Percentiles rank a stretch among this genome's conserved stretches.
Conservation (phyloP, 2,797 vertebrate genomes). For the Odontamblyopus lacepedii region DNA sequence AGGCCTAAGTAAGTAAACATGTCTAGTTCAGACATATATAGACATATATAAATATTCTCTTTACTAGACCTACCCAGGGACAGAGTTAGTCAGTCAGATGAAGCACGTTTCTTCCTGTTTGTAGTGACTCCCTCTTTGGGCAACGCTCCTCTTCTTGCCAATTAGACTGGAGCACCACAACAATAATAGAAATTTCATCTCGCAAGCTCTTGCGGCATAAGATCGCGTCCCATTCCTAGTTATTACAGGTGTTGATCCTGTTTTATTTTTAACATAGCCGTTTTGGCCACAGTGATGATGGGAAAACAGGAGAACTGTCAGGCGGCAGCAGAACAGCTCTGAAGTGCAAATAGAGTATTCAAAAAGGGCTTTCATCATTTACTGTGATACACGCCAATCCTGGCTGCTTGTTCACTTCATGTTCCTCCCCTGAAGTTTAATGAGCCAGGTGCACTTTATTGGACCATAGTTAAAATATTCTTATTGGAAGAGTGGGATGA, state of each 20-base stretch:
- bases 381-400: conserved; percentile 13
- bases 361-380: conserved; percentile 37
- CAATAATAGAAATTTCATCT: too few relatives aligned
- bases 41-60: too few relatives aligned
- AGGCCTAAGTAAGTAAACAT: too few relatives aligned
- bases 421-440: conserved; percentile 23
- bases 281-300: conserved; percentile 3
- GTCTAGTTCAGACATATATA: too few relatives aligned
- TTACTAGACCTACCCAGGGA: conserved; percentile 1
- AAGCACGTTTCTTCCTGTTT: conserved; percentile 8
- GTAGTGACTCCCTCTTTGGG: background rate
- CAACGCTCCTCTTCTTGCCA: too few relatives aligned
- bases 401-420: background rate
- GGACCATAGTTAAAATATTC: background rate
- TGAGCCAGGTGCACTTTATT: conserved; percentile 27
- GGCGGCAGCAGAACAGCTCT: conserved; percentile 15
- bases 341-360: conserved; percentile 55
- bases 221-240: background rate
- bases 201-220: too few relatives aligned
- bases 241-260: background rate
- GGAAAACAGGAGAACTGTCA: conserved; percentile 25
- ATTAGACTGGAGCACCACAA: too few relatives aligned
- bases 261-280: conserved; percentile 18
- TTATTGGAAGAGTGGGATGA: background rate
- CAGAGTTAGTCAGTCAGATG: conserved; percentile 9